Evolutionary conservation across 2,888 invertebrate species (phyloP).

Genomic region (Tupiocoris notatus): DNA sequence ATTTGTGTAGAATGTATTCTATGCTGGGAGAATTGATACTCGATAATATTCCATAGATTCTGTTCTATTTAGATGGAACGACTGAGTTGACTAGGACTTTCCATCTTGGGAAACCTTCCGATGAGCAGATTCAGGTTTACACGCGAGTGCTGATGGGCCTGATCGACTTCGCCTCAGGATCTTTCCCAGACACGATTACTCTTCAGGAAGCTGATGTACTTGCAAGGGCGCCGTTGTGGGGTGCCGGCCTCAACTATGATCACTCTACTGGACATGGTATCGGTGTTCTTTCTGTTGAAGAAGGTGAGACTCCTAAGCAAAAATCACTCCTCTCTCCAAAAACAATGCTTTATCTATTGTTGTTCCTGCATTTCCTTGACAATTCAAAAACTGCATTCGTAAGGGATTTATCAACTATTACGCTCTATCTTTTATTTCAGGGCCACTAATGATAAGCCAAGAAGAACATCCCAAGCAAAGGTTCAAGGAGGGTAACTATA

Average conservation of each 20-base stretch:
- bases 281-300: slow-evolving; percentile 77
- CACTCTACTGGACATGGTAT: slow-evolving; percentile 92
- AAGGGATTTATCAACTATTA: no score
- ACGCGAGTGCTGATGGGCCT: slow-evolving; percentile 74
- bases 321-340: no score
- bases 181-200: slow-evolving; percentile 70
- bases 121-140: slow-evolving; percentile 73
- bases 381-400: no score
- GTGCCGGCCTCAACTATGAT: slow-evolving; percentile 77
- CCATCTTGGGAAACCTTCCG: slow-evolving; percentile 78
- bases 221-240: slow-evolving; percentile 78
- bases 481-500: slow-evolving; percentile 73
- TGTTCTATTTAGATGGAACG: slow-evolving; percentile 73
- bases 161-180: slow-evolving; percentile 69
- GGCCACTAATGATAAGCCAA: slow-evolving; percentile 74
- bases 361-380: no score
- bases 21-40: no score
- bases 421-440: slow-evolving; percentile 57
- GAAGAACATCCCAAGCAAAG: slow-evolving; percentile 58
- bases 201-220: slow-evolving; percentile 78
- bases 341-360: no score
- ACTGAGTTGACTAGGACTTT: slow-evolving; percentile 88
- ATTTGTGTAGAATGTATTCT: no score
- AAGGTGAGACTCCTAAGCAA: no score
- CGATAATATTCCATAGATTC: no score